Evolutionary conservation across 2,888 invertebrate species (phyloP).

Genomic region (Julus scandinavius): DNA sequence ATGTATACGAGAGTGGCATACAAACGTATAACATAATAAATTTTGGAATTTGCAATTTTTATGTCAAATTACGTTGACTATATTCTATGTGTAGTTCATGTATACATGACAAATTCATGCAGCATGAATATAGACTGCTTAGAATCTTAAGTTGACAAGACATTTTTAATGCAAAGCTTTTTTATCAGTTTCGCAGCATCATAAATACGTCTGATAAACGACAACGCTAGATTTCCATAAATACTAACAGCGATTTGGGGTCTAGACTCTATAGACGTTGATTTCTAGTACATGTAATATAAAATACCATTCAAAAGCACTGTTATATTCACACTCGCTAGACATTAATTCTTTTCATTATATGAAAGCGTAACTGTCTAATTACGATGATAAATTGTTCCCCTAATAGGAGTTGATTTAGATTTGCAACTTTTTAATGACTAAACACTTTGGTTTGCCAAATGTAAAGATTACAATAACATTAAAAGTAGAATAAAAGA

Average conservation of each 20-base stretch:
- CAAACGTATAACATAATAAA: no score
- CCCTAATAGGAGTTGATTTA: neutral
- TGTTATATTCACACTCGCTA: neutral
- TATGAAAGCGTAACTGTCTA: neutral
- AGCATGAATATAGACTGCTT: neutral
- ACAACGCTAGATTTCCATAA: neutral
- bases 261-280: neutral
- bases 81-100: neutral
- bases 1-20: no score
- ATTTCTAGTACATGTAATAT: neutral
- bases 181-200: neutral
- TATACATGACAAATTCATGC: neutral
- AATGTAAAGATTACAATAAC: neutral
- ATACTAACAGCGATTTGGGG: neutral
- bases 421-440: conserved; percentile 29
- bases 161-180: neutral
- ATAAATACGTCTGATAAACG: conserved; percentile 15
- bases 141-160: neutral
- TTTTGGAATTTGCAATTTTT: neutral
- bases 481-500: neutral
- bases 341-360: neutral
- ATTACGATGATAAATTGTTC: conserved; percentile 14
- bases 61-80: neutral
- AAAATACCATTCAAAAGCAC: neutral
- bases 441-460: conserved; percentile 1